phyloP scores from a whole-genome alignment of 2,113 vertebrate species.

The Regulus satrapa region DNA sequence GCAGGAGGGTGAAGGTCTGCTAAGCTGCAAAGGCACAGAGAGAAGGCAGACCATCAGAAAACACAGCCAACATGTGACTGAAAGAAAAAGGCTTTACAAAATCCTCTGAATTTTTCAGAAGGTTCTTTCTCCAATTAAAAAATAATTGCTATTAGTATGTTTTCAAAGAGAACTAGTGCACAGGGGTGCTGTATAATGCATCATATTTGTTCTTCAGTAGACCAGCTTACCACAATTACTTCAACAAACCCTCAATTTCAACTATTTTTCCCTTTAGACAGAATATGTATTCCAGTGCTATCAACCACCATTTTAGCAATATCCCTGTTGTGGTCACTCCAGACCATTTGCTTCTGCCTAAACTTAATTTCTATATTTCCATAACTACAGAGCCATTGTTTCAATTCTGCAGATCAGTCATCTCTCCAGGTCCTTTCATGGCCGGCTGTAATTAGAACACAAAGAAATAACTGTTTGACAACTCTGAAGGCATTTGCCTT shows the following conservation, averaged over 20 bases:
- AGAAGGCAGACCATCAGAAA: neutral
- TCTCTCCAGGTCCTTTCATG: neutral
- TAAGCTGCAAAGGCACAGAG: neutral
- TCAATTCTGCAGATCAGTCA: neutral
- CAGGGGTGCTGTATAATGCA: neutral
- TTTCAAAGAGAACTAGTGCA: neutral
- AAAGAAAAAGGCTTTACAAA: neutral
- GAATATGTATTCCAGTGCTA: neutral
- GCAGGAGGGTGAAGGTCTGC: neutral
- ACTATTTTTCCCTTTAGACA: neutral
- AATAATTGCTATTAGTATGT: neutral
- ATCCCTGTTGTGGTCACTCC: neutral
- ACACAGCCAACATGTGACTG: neutral
- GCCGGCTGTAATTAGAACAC: neutral
- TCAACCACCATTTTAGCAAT: neutral
- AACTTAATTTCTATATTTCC: neutral
- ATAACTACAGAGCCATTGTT: neutral
- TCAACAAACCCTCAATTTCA: neutral
- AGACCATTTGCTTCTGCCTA: neutral
- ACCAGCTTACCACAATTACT: neutral
- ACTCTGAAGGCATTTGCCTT: neutral
- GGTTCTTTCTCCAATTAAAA: neutral
- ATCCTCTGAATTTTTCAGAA: neutral
- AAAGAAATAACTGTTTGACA: neutral
- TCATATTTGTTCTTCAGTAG: neutral